Base-by-base conservation (phyloP, 2,113 vertebrate species). In the Phyllopteryx taeniolatus region DNA sequence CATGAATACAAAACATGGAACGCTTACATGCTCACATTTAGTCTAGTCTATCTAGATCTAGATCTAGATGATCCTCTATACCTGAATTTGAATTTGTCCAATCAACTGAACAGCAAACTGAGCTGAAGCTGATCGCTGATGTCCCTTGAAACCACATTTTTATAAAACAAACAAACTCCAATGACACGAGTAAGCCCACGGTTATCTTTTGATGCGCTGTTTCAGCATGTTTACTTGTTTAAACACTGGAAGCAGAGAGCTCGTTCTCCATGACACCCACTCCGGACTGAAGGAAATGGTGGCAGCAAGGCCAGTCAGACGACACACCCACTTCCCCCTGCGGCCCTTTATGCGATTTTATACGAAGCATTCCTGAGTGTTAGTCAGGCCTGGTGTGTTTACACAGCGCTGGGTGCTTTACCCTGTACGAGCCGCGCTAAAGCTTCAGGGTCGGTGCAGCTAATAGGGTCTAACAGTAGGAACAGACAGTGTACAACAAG, bases 371-470 rank as follows among this genome's bases (percentile, higher is more conserved):
- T 93, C 91, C 91, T 89, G 87, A 88, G 85, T 87, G 88, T 76
- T 86, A 92, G 89, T 90, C 90, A 86, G 90, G 91, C 89, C 88
- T 82, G 87, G 87, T 88, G 86, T 93, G 91, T 94, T 94, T 92
- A 92, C 91, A 86, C 89, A 92, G 88, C 74, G 76, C 83, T 82
- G 85, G 91, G 88, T 85, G 86, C 91, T 64, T 89, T 87, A 88
- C 79, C 81, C 73, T 79, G 74, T 61, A 71, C 1, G 67, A 86
- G 85, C 78, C 17, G 53, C 14, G 56, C 79, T 78, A 80, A 76
- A 68, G 79, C 81, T 90, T 87, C 78, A 85, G 89, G 87, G 88
- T 75, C 79, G 94, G 93, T 78, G 79, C 86, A 79, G 87, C 84
- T 91, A 94, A 94, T 93, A 93, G 90, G 89, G 88, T 87, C 89